phyloP scores from a whole-genome alignment of 53 echinoderm and acorn worm species.

The Arbacia lixula region DNA sequence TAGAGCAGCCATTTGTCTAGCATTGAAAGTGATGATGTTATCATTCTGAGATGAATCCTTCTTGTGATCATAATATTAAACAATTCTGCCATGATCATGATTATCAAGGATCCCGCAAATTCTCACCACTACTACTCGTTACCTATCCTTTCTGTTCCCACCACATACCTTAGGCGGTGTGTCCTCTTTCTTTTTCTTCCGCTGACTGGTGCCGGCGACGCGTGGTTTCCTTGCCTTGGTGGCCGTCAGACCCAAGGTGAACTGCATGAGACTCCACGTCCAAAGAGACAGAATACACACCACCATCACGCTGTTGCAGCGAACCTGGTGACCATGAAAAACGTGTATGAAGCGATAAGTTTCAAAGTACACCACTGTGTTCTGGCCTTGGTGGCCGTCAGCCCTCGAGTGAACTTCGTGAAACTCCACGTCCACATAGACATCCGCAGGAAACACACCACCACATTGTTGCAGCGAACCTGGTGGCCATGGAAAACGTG shows the following conservation, averaged over 20 bases:
- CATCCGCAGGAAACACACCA: conserved; percentile 80
- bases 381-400: conserved; percentile 94
- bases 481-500: conserved; percentile 9
- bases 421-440: conserved; percentile 95
- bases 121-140: too few species aligned
- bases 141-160: neutral
- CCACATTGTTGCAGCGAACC: conserved; percentile 77
- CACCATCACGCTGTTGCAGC: conserved; percentile 79
- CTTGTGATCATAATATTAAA: too few species aligned
- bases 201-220: conserved; percentile 68
- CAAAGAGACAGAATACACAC: conserved; percentile 80
- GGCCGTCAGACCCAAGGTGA: conserved; percentile 93
- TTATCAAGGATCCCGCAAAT: too few species aligned
- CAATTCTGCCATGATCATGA: too few species aligned
- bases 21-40: too few species aligned
- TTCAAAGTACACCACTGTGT: too few species aligned
- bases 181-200: conserved; percentile 60
- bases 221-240: conserved; percentile 96
- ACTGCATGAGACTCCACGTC: conserved; percentile 98
- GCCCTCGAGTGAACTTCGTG: conserved; percentile 91
- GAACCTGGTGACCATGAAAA: conserved; percentile 52
- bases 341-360: neutral
- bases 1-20: too few species aligned
- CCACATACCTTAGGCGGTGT: conserved; percentile 49
- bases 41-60: too few species aligned